These are phyloP conservation scores for Brachypteracias leptosomus DNA, from an alignment of 2,113 vertebrate genomes.

Conservation along the genomic window DNA sequence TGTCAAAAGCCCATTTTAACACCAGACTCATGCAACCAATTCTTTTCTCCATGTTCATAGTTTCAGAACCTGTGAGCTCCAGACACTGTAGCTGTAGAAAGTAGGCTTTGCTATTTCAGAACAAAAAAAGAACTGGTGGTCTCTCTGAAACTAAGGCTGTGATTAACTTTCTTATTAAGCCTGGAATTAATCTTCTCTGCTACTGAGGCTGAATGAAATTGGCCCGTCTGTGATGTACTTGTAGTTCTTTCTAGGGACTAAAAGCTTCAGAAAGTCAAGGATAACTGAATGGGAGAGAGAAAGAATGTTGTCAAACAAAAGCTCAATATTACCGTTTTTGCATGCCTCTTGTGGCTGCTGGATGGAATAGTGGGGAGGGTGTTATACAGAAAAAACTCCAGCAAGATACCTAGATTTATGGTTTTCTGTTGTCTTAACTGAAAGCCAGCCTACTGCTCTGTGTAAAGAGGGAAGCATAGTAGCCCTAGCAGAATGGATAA, in stretches of 20 bases:
- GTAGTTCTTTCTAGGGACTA: background rate
- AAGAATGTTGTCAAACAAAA: background rate
- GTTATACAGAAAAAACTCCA: background rate
- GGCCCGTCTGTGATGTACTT: background rate
- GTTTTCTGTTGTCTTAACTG: slow-evolving; percentile 6
- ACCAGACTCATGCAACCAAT: background rate
- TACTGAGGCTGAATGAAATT: background rate
- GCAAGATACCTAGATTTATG: background rate
- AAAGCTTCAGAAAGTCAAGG: background rate
- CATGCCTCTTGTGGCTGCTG: background rate
- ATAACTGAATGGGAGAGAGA: background rate
- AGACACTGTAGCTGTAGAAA: background rate
- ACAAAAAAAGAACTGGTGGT: background rate
- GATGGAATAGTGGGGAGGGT: background rate
- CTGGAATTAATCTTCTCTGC: background rate
- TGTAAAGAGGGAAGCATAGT: background rate
- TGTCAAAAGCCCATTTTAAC: background rate
- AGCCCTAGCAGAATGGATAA: background rate
- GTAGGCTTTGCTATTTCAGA: background rate
- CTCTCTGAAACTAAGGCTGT: background rate
- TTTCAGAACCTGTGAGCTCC: background rate
- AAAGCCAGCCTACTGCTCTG: background rate
- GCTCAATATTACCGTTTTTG: background rate
- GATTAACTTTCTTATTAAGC: background rate
- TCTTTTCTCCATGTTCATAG: background rate